Percentiles rank a stretch among this genome's conserved stretches.
These are phyloP conservation scores for Poeciliopsis prolifica DNA, from an alignment of 2,113 vertebrate genomes.

Conservation along the genomic window DNA sequence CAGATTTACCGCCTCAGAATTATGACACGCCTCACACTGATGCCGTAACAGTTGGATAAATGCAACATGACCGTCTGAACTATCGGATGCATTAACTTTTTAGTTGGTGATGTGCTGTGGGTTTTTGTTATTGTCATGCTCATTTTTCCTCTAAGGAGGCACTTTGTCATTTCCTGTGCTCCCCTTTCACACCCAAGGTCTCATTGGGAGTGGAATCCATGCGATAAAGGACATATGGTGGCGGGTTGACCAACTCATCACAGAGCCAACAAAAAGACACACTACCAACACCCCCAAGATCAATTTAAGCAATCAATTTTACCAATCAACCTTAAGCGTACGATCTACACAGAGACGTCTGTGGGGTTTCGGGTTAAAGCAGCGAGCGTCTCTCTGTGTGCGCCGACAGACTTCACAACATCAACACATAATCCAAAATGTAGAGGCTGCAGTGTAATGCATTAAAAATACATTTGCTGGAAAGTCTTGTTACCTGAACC, in stretches of 20 bases:
- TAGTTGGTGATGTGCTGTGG: too few species aligned
- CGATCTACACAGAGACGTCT: neutral
- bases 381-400: neutral
- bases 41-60: too few species aligned
- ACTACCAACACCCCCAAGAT: neutral
- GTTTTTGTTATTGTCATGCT: too few species aligned
- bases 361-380: neutral
- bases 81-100: too few species aligned
- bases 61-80: too few species aligned
- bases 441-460: neutral
- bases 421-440: neutral
- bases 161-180: neutral
- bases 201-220: neutral
- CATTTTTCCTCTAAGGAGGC: too few species aligned
- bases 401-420: too few species aligned
- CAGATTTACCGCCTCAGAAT: too few species aligned
- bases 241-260: neutral
- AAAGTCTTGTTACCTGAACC: neutral
- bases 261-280: neutral
- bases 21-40: too few species aligned
- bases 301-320: neutral
- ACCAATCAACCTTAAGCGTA: neutral
- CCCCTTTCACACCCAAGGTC: neutral
- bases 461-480: slow-evolving; percentile 1
- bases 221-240: neutral